Conservation (phyloP, 1,140 invertebrate species). For the Calliopsis andreniformis region DNA sequence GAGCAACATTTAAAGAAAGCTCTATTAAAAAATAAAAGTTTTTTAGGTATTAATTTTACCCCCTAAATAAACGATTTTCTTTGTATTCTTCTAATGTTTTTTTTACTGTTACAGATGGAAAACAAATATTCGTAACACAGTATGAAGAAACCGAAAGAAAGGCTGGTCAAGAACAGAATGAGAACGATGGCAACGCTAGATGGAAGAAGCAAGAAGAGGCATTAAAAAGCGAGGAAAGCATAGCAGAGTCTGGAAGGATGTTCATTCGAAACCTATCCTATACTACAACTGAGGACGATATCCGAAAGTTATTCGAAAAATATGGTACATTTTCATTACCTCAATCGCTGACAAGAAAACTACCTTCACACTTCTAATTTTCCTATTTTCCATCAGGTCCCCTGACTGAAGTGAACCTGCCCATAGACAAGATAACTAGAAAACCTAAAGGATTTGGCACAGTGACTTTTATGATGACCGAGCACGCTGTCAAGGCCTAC, state of each 20-base stretch:
- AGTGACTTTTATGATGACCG: constrained; percentile 96
- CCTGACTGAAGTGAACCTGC: constrained; percentile 93
- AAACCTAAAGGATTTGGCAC: constrained; percentile 97
- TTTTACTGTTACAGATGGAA: constrained; percentile 81
- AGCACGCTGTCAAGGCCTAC: constrained; percentile 96
- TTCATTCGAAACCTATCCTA: constrained; percentile 98
- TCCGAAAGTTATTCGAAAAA: constrained; percentile 92
- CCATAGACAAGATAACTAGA: constrained; percentile 92
- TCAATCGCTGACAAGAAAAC: neutral
- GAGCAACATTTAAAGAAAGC: constrained; percentile 92
- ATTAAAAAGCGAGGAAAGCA: constrained; percentile 89
- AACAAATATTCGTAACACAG: constrained; percentile 85
- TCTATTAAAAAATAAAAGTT: constrained; percentile 92
- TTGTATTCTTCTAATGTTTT: constrained; percentile 11
- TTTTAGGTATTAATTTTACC: constrained; percentile 83
- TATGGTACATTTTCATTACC: constrained; percentile 84
- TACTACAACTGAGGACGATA: constrained; percentile 92
- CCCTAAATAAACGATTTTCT: constrained; percentile 11
- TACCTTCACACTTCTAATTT: constrained; percentile 4
- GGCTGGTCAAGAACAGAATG: constrained; percentile 61
- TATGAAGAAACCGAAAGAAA: constrained; percentile 82
- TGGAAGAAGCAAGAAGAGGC: constrained; percentile 88
- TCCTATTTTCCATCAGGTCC: constrained; percentile 84
- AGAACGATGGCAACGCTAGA: constrained; percentile 77
- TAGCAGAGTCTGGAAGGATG: constrained; percentile 95